Conservation (phyloP, 2,888 invertebrate genomes). For the Neoascia interrupta region DNA sequence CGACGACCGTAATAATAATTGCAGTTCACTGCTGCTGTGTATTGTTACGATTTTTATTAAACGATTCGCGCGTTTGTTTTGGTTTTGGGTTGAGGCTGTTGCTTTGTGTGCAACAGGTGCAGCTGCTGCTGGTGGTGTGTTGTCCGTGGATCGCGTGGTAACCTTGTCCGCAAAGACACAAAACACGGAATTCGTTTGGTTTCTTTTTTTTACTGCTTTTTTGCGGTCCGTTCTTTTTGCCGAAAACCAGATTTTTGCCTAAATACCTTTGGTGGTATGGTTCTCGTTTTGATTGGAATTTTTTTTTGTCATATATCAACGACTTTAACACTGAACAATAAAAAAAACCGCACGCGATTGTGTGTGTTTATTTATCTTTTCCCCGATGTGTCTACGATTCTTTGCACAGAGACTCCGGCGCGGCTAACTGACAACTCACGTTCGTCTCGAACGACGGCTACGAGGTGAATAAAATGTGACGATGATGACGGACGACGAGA, state of each 20-base stretch:
- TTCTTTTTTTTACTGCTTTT: constrained; percentile 8
- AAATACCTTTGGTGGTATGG: neutral
- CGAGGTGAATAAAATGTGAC: constrained; percentile 45
- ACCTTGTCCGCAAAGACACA: constrained; percentile 35
- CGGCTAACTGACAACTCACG: constrained; percentile 28
- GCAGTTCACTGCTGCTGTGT: constrained; percentile 35
- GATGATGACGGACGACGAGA: neutral
- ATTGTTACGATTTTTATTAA: constrained; percentile 22
- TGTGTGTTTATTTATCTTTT: constrained; percentile 12
- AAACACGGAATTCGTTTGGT: constrained; percentile 3
- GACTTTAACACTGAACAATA: neutral
- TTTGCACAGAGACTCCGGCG: neutral
- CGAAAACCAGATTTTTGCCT: constrained; percentile 41
- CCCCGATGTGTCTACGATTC: constrained; percentile 19
- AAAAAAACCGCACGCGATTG: constrained; percentile 2
- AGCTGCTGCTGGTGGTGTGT: neutral
- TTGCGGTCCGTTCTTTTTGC: constrained; percentile 15
- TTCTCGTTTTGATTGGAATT: constrained; percentile 9
- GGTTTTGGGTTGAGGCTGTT: too few species aligned
- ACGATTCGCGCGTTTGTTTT: constrained; percentile 5
- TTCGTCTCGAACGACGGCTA: constrained; percentile 46
- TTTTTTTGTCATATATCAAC: constrained; percentile 8
- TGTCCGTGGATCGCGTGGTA: constrained; percentile 16
- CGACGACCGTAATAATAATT: constrained; percentile 6
- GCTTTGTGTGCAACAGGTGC: constrained; percentile 55